These are phyloP conservation scores for Vultur gryphus DNA, from an alignment of 2,797 vertebrate species.

Conservation along the genomic window DNA sequence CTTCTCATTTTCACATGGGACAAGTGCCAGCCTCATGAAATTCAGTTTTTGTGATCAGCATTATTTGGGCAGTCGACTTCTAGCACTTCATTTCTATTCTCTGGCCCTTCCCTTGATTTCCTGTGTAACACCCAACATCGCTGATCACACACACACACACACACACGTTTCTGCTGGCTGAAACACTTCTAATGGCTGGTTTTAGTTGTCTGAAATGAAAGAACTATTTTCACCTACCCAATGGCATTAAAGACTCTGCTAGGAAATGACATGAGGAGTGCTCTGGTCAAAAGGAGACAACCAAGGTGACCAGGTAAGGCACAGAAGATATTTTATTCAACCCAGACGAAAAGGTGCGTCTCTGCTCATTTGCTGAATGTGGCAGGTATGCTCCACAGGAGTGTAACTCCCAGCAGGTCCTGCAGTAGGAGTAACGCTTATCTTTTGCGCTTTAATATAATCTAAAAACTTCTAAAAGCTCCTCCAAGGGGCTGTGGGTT, in stretches of 20 bases:
- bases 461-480: not conserved
- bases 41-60: not conserved
- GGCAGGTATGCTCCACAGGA: not conserved
- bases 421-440: not conserved
- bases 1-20: not conserved
- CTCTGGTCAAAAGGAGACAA: not conserved
- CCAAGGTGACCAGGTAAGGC: not conserved
- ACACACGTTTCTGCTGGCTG: not conserved
- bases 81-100: not conserved
- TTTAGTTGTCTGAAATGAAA: not conserved
- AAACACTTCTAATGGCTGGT: not conserved
- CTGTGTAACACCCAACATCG: not conserved
- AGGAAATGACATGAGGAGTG: not conserved
- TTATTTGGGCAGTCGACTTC: not conserved
- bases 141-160: not conserved
- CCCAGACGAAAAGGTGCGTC: not conserved
- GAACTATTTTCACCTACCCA: not conserved
- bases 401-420: not conserved
- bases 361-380: not conserved
- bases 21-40: not conserved
- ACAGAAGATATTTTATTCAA: not conserved
- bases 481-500: not conserved
- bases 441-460: not conserved
- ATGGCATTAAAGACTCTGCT: not conserved
- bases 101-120: not conserved